These are phyloP conservation scores for Bubo bubo DNA, from an alignment of 2,113 vertebrate genomes.

Conservation along the genomic window DNA sequence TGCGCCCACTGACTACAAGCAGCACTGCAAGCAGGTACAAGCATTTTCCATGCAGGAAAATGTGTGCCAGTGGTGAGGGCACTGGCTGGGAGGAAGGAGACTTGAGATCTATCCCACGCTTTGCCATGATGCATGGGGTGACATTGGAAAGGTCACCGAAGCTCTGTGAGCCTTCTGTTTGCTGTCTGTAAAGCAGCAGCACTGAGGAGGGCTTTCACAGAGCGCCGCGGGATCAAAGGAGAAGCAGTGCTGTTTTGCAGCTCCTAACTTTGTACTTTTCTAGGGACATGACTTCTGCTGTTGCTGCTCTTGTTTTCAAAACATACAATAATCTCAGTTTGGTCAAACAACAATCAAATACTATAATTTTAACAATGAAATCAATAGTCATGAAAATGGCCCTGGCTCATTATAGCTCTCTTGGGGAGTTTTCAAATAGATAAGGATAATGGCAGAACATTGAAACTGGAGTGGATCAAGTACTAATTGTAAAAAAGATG, in stretches of 20 bases:
- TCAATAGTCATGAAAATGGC: conserved; percentile 46
- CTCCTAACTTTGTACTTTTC: background rate
- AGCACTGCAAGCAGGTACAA: fast-evolving
- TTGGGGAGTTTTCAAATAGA: conserved; percentile 25
- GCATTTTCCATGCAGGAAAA: background rate
- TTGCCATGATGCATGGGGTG: fast-evolving
- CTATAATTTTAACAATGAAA: conserved; percentile 61
- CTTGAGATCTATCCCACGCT: fast-evolving
- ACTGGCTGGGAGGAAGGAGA: background rate
- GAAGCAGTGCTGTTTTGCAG: background rate
- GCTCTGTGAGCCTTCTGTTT: background rate
- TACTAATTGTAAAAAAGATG: conserved; percentile 29
- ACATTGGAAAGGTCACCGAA: background rate
- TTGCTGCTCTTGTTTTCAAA: conserved; percentile 1
- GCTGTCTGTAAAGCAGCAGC: background rate
- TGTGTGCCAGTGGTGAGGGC: fast-evolving
- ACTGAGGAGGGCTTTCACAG: background rate
- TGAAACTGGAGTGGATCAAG: conserved; percentile 5
- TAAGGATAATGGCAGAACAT: background rate
- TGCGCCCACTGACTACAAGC: fast-evolving
- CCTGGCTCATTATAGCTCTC: conserved; percentile 19
- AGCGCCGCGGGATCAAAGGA: fast-evolving
- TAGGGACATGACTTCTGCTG: background rate
- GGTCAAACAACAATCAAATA: conserved; percentile 54
- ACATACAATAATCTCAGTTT: conserved; percentile 10